Base-by-base conservation (phyloP, 2,113 vertebrate genomes). In the Lampris megalopsis region DNA sequence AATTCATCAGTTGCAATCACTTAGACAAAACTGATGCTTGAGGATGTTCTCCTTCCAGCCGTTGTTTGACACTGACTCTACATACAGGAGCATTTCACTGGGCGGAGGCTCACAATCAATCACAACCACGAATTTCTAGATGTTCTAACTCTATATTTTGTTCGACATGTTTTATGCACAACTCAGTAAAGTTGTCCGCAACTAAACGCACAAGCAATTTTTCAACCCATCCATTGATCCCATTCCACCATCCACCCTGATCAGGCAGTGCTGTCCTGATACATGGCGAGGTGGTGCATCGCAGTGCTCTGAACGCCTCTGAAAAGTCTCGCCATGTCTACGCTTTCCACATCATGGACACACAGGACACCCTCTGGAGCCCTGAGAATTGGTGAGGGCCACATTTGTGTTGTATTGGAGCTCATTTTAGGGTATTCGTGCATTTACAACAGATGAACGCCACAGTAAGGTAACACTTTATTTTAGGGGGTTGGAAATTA, bases 301-400 rank as follows among this genome's bases (percentile, higher is more conserved):
- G 95, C 79, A 99, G 98, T 2, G 94, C 94, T 0, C 83, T 81
- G 48, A 99, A 99, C 92, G 84, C 64, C 7, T 99, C 98, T 0
- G 74, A 88, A 2, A 66, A 41, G 1, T 98, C 97, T 0, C 97
- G 98, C 36, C 96, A 99, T 0, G 96, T 72, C 1, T 99, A 97
- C 80, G 93, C 97, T 7, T 97, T 99, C 93, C 98, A 99, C 1
- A 66, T 99, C 60, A 97, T 99, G 98, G 98, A 99, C 52, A 89
- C 95, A 0, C 79, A 95, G 56, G 93, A 89, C 76, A 95, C 96
- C 0, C 42, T 24, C 66, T 99, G 98, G 98, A 98, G 95, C 90
- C 89, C 94, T 0, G 95, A 97, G 41, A 99, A 99, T 93, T 99
- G 98, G 98, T 99, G 89, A 88, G 92, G 35, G 62, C 5, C 11